Evolutionary conservation across 1,140 invertebrate species (phyloP), one percentile per base, ranked within the genome.

Genomic region (Trichonephila clavipes): DNA sequence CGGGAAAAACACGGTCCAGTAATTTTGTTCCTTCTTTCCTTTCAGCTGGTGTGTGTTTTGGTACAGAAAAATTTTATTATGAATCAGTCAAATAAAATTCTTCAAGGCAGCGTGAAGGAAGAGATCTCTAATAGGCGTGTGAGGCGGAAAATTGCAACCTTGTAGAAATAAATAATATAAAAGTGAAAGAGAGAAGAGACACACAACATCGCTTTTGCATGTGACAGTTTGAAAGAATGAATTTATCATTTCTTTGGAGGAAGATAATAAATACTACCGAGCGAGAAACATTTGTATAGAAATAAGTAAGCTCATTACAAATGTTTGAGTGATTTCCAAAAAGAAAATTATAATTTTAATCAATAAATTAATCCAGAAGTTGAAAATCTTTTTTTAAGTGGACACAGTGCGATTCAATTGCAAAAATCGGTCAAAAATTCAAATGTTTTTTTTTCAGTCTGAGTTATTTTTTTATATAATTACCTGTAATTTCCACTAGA

Each of bases 41-140:
- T 14, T 51, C 10, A 40, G 1, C 34, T 40, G 34, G 34, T 40
- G 34, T 40, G 34, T 40, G 34, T 40, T 40, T 24, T 72, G 69
- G 69, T 24, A 72, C 12, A 12, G 24, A 24, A 19, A 28, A 77
- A 40, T 77, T 40, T 40, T 40, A 40, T 34, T 77, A 40, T 77
- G 28, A 77, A 77, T 77, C 72, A 28, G 72, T 77, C 72, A 77
- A 72, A 72, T 72, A 24, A 72, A 72, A 34, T 77, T 40, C 72
- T 40, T 40, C 66, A 24, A 69, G 34, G 16, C 72, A 28, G n/a
- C 24, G 12, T 4, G 12, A 28, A 40, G 14, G 69, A 28, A 77
- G 5, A 28, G 24, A 14, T 12, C 69, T 34, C 69, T 77, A 77
- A 34, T 77, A 77, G 72, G 7, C 28, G 18, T 40, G 14, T 19